Conservation (phyloP, 2,888 invertebrate species). For the Carcina quercana region DNA sequence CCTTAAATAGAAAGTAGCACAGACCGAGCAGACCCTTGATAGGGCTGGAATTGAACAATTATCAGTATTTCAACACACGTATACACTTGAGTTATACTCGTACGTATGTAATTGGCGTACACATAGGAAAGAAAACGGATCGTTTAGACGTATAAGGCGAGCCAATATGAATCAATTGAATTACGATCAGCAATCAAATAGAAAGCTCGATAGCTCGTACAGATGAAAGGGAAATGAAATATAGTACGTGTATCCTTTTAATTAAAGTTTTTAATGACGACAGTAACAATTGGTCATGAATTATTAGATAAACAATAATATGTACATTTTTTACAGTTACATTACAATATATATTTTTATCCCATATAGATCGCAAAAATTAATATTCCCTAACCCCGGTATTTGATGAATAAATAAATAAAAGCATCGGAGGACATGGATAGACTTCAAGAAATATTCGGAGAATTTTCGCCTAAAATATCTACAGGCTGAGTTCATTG, state of each 20-base stretch:
- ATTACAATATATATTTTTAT: too few relatives aligned
- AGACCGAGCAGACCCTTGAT: constrained; percentile 27
- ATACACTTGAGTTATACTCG: too few relatives aligned
- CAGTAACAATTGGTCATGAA: too few relatives aligned
- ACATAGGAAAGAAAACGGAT: constrained; percentile 14
- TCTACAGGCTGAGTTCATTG: constrained; percentile 43
- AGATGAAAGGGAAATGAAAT: neutral
- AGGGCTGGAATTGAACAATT: constrained; percentile 30
- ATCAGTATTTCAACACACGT: constrained; percentile 26
- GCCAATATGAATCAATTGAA: neutral
- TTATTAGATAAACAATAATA: too few relatives aligned
- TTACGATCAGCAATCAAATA: too few relatives aligned
- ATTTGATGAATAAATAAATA: too few relatives aligned
- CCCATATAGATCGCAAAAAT: too few relatives aligned
- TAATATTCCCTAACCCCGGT: too few relatives aligned
- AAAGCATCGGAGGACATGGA: too few relatives aligned
- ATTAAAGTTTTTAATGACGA: neutral
- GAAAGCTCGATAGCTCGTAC: neutral
- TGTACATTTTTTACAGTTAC: too few relatives aligned
- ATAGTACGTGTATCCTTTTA: neutral
- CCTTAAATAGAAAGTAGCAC: constrained; percentile 37
- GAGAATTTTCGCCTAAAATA: too few relatives aligned
- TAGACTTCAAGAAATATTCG: too few relatives aligned
- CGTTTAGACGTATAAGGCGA: constrained; percentile 1
- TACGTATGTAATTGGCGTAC: constrained; percentile 14